Base-by-base conservation (phyloP, 2,113 vertebrate genomes). In the Gymnobelideus leadbeateri region DNA sequence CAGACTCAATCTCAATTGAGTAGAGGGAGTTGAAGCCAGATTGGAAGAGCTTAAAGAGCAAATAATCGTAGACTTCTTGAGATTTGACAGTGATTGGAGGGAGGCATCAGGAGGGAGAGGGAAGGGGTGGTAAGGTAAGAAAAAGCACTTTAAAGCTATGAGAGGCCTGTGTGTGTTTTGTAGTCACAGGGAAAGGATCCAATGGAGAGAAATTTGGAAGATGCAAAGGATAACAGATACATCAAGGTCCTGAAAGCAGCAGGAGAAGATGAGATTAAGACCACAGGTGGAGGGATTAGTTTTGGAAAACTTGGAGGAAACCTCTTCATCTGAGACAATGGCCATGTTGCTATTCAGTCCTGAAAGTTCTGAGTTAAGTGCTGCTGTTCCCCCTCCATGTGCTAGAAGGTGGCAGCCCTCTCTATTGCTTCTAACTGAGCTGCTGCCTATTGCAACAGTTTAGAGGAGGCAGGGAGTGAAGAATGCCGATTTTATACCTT, bases 391-490 rank as follows among this genome's bases (percentile, higher is more conserved):
- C 26, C 4, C 68, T 84, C 94, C 43, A 47, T 93, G 91, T 93
- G 52, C 43, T 47, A 77, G 68, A 46, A 93, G 2, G 61, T 19
- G 37, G 68, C n/a, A 84, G n/a, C 37, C 84, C 53, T 54, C 28
- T 94, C 90, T 91, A 14, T 91, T 96, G 91, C 89, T 31, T 31
- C 93, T 91, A 53, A 92, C 89, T n/a, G 46, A 91, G 51, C 28
- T 93, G 51, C 61, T 93, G 37, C 31, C 43, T 53, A 92, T 3
- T 37, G 91, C 92, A 91, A 57, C 77, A 95, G 91, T 51, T 96
- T 94, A 94, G 9, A n/a, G 50, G 50, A 51, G 26, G 25, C 3
- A 94, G 89, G 61, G 94, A 94, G 91, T 57, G 16, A 97, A 95
- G 37, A 92, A 94, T 91, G 16, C 12, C 51, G n/a, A 90, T 91